These are phyloP conservation scores for Phalacrocorax pelagicus DNA, from an alignment of 2,113 vertebrate genomes.

Conservation along the genomic window DNA sequence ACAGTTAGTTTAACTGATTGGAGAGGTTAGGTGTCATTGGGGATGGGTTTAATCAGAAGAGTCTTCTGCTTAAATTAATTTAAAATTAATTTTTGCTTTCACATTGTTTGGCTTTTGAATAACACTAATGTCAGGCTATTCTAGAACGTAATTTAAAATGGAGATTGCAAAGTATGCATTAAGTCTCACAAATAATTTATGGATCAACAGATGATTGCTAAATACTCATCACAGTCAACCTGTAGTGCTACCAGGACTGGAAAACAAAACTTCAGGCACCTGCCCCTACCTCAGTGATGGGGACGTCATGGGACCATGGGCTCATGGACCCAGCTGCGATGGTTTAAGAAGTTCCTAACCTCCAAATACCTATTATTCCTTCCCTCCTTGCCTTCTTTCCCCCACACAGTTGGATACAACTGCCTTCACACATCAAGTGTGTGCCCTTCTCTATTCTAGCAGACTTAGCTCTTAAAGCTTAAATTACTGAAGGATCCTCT, in stretches of 20 bases:
- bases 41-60: background rate
- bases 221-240: background rate
- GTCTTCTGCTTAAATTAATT: background rate
- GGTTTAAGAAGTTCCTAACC: background rate
- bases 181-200: background rate
- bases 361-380: background rate
- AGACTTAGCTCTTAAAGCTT: background rate
- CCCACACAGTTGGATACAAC: rapidly evolving
- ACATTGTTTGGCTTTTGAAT: background rate
- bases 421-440: background rate
- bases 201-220: background rate
- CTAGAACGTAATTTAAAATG: background rate
- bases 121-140: background rate
- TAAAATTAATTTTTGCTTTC: background rate
- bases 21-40: background rate
- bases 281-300: background rate
- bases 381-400: background rate
- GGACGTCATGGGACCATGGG: background rate
- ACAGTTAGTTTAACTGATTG: background rate
- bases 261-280: background rate
- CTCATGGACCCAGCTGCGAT: background rate
- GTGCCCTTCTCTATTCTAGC: background rate
- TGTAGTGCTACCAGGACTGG: background rate
- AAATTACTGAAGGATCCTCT: background rate
- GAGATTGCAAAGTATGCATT: background rate